Base-by-base conservation (phyloP, 2,113 vertebrate species). In the Passer montanus region DNA sequence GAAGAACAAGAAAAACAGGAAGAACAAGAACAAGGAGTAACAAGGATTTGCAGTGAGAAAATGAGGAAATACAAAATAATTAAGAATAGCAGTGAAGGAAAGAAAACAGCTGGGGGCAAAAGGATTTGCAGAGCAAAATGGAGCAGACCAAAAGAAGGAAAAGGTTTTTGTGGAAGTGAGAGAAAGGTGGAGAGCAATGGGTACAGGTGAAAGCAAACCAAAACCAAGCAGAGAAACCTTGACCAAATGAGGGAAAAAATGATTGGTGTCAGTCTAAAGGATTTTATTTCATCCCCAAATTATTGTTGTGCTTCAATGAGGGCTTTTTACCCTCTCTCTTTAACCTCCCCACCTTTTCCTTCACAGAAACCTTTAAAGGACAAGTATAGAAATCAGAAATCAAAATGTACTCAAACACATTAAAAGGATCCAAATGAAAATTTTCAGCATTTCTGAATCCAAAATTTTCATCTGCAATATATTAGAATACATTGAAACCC, bases 1-100 rank as follows among this genome's bases (percentile, higher is more conserved):
- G 5, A 15, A 63, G 0, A 11, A 41, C 3, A 9, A 31, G 2
- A 7, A 37, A 2, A 7, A 15, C 0, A 23, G 37, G 7, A 1
- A 35, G 0, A 3, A 30, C 1, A 6, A 27, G 15, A 17, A 30
- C 1, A 6, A 27, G 19, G 16, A 63, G 4, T 2, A 24, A 35
- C 10, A 50, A 64, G 30, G 17, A 50, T 20, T 15, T 50, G 21
- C 7, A 16, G 47, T 35, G 27, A n/a, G 8, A 41, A 86, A 79
- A 26, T 4, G 53, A 22, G 10, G 5, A 33, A 63, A 46, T 14
- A 67, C 6, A 33, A 84, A 81, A 67, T 7, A 72, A 72, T 22
- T 2, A 46, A n/a, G 58, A 67, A 41, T 7, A 59, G 1, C 6
- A 72, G 16, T 19, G 35, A 84, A 77, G 23, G 27, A 27, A 84